These are phyloP conservation scores for Cheiracanthium punctorium DNA, from an alignment of 2,888 invertebrate species.

Conservation along the genomic window DNA sequence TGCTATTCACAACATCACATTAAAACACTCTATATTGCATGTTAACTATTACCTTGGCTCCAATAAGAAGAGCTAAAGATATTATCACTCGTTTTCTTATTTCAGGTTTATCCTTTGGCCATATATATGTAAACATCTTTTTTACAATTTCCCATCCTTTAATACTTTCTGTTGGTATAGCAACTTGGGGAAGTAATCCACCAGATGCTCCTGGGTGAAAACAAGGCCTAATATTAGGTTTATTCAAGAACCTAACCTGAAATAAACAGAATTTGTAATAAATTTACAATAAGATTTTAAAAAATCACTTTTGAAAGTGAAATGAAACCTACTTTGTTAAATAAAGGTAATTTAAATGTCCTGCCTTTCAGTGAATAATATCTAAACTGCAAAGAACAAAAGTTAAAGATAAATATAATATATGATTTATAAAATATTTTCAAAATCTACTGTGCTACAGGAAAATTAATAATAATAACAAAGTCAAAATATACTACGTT, in stretches of 20 bases:
- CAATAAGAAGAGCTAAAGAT: conserved; percentile 80
- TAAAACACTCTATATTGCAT: too few species aligned
- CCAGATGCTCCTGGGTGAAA: conserved; percentile 91
- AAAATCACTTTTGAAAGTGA: background rate
- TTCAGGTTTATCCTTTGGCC: conserved; percentile 91
- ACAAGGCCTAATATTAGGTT: conserved; percentile 82
- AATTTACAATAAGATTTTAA: background rate
- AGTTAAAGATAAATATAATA: too few species aligned
- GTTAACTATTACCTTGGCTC: conserved; percentile 78
- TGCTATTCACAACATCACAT: too few species aligned
- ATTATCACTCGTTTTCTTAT: conserved; percentile 87
- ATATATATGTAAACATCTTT: conserved; percentile 93
- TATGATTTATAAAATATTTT: too few species aligned
- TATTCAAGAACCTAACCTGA: conserved; percentile 8
- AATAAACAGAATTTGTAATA: background rate
- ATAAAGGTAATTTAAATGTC: conserved; percentile 30
- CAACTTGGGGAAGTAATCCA: conserved; percentile 77
- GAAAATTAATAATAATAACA: too few species aligned
- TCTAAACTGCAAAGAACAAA: conserved; percentile 17
- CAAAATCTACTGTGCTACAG: too few species aligned
- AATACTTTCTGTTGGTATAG: conserved; percentile 78
- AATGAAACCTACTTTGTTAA: conserved; percentile 27
- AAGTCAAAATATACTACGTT: too few species aligned
- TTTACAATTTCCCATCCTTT: conserved; percentile 86
- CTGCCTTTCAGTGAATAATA: background rate